Conservation (phyloP, 2,113 vertebrate species). For the Xyrauchen texanus region DNA sequence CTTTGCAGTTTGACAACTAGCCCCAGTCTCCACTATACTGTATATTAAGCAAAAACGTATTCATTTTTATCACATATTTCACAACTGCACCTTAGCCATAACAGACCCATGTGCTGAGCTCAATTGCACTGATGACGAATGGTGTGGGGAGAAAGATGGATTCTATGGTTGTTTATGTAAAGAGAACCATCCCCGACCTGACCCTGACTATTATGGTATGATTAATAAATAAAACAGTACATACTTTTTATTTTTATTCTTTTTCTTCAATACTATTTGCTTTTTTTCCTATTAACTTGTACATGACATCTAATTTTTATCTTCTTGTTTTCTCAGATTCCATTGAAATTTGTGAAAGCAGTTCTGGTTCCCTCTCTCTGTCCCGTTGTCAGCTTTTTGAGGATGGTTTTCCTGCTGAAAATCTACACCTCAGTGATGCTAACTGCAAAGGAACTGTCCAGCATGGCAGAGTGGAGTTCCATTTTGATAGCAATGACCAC, state of each 20-base stretch:
- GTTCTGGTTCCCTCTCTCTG: constrained; percentile 63
- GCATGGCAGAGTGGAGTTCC: constrained; percentile 63
- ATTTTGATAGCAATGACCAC: constrained; percentile 60
- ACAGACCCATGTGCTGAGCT: constrained; percentile 63
- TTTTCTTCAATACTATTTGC: too few relatives aligned
- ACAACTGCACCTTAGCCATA: background rate
- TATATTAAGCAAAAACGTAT: too few relatives aligned
- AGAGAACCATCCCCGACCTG: constrained; percentile 36
- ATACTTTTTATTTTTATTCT: too few relatives aligned
- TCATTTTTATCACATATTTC: too few relatives aligned
- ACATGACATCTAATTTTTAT: too few relatives aligned
- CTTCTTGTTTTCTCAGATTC: constrained; percentile 56
- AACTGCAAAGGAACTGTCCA: constrained; percentile 61
- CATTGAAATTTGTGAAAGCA: constrained; percentile 56
- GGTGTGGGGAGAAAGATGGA: constrained; percentile 68
- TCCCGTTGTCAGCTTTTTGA: constrained; percentile 72
- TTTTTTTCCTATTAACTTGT: too few relatives aligned
- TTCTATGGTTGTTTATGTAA: constrained; percentile 72
- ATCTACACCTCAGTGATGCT: constrained; percentile 64
- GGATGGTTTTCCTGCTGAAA: constrained; percentile 58
- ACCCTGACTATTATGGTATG: constrained; percentile 59
- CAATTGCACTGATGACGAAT: constrained; percentile 66
- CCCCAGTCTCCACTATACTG: too few relatives aligned
- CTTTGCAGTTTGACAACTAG: too few relatives aligned
- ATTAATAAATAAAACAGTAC: background rate